Conservation (phyloP, 2,888 invertebrate genomes). For the Orchesellides sinensis region DNA sequence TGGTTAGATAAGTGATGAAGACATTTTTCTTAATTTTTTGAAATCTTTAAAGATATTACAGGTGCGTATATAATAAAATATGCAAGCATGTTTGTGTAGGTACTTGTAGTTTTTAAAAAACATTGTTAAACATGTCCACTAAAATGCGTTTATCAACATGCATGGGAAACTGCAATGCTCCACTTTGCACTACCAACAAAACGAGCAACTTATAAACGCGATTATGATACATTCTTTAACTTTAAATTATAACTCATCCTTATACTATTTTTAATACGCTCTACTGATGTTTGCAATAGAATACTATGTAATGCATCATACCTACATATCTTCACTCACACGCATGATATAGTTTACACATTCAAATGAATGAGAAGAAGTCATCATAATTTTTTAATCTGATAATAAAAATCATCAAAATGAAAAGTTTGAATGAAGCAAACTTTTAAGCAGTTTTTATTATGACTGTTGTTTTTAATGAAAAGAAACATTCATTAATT, state of each 20-base stretch:
- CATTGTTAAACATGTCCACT: not conserved
- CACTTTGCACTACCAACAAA: conserved; percentile 48
- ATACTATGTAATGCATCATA: not conserved
- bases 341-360: not conserved
- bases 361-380: not conserved
- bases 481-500: too few species aligned
- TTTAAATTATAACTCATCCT: not conserved
- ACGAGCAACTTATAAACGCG: too few species aligned
- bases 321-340: not conserved
- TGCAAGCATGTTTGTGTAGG: too few species aligned
- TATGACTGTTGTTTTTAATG: too few species aligned
- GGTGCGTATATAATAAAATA: conserved; percentile 5
- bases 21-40: not conserved
- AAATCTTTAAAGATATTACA: not conserved
- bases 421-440: too few species aligned
- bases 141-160: conserved; percentile 42
- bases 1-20: not conserved
- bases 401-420: too few species aligned
- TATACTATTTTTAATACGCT: too few species aligned
- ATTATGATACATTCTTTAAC: not conserved
- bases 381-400: too few species aligned
- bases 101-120: not conserved
- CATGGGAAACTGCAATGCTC: conserved; percentile 62
- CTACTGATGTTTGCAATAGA: not conserved
- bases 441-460: too few species aligned